A percentile compares a stretch with the other conserved stretches of the same genome.
phyloP scores from a whole-genome alignment of 2,888 invertebrate genomes.

The Electrophaes corylata region DNA sequence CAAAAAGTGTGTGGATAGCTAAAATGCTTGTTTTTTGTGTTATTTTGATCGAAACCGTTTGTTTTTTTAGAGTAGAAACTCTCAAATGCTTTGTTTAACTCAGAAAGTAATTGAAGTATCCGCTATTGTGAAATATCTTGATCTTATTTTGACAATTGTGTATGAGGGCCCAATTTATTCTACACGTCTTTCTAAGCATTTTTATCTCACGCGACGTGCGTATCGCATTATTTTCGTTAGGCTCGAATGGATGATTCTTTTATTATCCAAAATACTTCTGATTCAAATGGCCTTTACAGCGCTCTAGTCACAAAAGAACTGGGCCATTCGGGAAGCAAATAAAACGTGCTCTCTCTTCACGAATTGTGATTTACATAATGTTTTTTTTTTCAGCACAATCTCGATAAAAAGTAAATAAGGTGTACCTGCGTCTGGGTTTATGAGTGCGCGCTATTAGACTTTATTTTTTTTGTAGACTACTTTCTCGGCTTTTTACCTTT shows the following conservation, averaged over 20 bases:
- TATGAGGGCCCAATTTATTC: slow-evolving; percentile 51
- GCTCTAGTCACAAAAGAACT: slow-evolving; percentile 65
- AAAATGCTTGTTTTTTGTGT: not conserved
- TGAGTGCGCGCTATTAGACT: slow-evolving; percentile 35
- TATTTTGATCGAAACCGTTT: not conserved
- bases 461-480: slow-evolving; percentile 23
- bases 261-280: slow-evolving; percentile 68
- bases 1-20: too few species aligned
- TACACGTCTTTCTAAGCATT: slow-evolving; percentile 47
- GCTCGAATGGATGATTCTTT: slow-evolving; percentile 63
- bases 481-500: not conserved
- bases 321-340: slow-evolving; percentile 61
- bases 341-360: slow-evolving; percentile 62
- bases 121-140: slow-evolving; percentile 30
- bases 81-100: slow-evolving; percentile 19
- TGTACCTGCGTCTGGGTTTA: slow-evolving; percentile 44
- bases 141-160: slow-evolving; percentile 35
- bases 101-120: slow-evolving; percentile 29
- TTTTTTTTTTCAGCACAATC: slow-evolving; percentile 50
- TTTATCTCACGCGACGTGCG: slow-evolving; percentile 42
- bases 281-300: slow-evolving; percentile 62
- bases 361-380: slow-evolving; percentile 62
- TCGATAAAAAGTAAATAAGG: slow-evolving; percentile 44
- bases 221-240: slow-evolving; percentile 53
- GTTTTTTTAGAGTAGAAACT: not conserved